Conservation (phyloP, 2,888 invertebrate genomes). For the Phengaris arion region DNA sequence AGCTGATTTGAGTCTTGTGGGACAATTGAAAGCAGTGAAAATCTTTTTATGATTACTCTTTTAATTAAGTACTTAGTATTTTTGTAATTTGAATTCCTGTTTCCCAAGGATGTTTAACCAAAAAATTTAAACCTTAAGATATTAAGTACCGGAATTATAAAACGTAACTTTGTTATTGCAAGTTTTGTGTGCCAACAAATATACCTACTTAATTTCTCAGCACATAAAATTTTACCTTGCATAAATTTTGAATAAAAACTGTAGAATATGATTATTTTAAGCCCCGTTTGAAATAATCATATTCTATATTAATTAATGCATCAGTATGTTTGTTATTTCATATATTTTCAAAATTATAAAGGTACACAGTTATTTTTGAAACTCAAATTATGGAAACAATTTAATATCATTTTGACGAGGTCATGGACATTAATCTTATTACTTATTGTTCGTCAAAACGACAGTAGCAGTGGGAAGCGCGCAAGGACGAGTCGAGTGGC, state of each 20-base stretch:
- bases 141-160: conserved; percentile 8
- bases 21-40: neutral
- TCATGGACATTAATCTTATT: conserved; percentile 30
- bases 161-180: conserved; percentile 2
- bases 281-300: no score
- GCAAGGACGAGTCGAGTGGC: conserved; percentile 45
- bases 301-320: no score
- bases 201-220: neutral
- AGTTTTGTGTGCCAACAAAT: neutral
- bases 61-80: neutral
- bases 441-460: conserved; percentile 31
- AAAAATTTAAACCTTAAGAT: neutral
- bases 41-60: neutral
- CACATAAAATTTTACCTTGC: no score
- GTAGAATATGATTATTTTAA: no score
- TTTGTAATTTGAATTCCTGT: neutral
- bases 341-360: neutral
- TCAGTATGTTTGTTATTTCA: neutral
- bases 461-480: conserved; percentile 37
- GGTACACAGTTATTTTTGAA: neutral
- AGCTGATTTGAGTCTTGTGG: neutral
- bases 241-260: no score
- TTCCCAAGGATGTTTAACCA: conserved; percentile 1
- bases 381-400: neutral
- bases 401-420: neutral